These are phyloP conservation scores for Cosmia pyralina DNA, from an alignment of 2,888 invertebrate genomes.

Conservation along the genomic window DNA sequence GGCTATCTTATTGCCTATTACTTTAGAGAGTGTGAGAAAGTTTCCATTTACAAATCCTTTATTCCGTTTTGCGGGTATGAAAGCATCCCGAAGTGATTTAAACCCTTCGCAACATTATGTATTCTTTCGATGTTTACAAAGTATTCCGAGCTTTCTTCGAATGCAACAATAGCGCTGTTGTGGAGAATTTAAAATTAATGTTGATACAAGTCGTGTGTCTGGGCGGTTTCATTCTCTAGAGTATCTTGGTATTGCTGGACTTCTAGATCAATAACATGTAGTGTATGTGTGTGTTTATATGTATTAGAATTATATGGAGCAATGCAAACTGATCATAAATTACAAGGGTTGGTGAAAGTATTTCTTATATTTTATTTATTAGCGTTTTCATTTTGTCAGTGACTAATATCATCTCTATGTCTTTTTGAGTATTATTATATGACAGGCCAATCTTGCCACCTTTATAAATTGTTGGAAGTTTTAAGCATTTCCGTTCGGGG, in stretches of 20 bases:
- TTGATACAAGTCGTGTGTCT: conserved; percentile 24
- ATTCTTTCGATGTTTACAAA: conserved; percentile 47
- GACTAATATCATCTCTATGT: background rate
- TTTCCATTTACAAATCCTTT: conserved; percentile 46
- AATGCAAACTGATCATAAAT: background rate
- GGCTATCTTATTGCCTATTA: conserved; percentile 50
- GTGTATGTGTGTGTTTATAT: conserved; percentile 1
- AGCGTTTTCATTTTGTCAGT: background rate
- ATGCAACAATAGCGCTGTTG: conserved; percentile 29
- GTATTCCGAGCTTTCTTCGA: conserved; percentile 30
- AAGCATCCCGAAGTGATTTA: conserved; percentile 33
- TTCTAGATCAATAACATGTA: conserved; percentile 24
- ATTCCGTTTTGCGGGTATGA: conserved; percentile 19
- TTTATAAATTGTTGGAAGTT: conserved; percentile 26
- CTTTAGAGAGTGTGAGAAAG: conserved; percentile 40
- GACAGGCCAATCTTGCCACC: background rate
- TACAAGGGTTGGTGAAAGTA: background rate
- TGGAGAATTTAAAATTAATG: conserved; percentile 45
- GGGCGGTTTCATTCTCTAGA: conserved; percentile 20
- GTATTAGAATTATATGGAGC: background rate
- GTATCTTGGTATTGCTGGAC: conserved; percentile 3
- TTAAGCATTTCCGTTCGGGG: conserved; percentile 9
- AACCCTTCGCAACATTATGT: conserved; percentile 30
- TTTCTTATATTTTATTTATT: background rate
- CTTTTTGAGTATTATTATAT: background rate